A percentile compares a stretch with the other conserved stretches of the same genome.
Evolutionary conservation across 1,140 invertebrate species (phyloP).

Genomic region (Calosoma granatense): DNA sequence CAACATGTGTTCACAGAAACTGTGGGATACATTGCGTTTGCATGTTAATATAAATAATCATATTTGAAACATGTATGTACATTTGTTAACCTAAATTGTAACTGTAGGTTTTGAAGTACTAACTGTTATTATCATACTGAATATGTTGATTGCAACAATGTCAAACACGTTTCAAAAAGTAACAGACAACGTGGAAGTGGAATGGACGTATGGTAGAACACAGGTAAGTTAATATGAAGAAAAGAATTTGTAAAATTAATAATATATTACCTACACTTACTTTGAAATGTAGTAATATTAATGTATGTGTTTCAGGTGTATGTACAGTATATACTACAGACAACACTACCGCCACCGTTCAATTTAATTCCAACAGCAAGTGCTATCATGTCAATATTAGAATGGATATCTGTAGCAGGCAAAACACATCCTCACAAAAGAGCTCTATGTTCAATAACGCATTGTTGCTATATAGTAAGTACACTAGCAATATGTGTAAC

Average conservation of each 20-base stretch:
- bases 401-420: conserved; percentile 33
- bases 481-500: conserved; percentile 11
- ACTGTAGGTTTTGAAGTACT: conserved; percentile 51
- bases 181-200: conserved; percentile 44
- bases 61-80: neutral
- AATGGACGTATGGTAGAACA: conserved; percentile 50
- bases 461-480: conserved; percentile 38
- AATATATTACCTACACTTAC: neutral
- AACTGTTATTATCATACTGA: conserved; percentile 61
- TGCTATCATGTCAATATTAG: conserved; percentile 34
- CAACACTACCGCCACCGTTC: conserved; percentile 44
- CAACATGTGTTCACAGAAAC: conserved; percentile 48
- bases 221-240: conserved; percentile 33
- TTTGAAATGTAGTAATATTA: neutral
- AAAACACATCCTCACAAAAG: conserved; percentile 23
- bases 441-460: conserved; percentile 31
- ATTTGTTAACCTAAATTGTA: conserved; percentile 11
- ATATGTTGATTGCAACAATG: conserved; percentile 72
- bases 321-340: conserved; percentile 43
- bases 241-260: neutral
- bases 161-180: conserved; percentile 61
- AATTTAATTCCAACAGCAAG: conserved; percentile 43
- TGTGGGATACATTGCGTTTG: conserved; percentile 53
- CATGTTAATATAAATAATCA: conserved; percentile 26
- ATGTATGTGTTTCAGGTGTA: conserved; percentile 34